Conservation (phyloP, 1,140 invertebrate species). For the Atta cephalotes region DNA sequence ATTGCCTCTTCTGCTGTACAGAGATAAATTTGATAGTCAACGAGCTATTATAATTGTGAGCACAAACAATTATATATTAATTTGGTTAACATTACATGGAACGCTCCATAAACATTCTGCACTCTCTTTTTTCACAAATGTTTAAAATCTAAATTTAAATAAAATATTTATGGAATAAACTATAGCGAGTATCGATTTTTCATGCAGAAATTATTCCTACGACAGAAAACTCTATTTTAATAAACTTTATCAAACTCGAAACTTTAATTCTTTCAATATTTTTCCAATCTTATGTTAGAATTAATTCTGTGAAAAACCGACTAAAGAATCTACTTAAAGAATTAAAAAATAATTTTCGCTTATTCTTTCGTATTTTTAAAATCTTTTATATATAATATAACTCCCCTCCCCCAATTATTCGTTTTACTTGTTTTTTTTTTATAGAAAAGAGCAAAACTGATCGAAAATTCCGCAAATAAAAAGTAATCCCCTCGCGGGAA, state of each 20-base stretch:
- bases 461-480: background rate
- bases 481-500: background rate
- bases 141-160: background rate
- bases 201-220: background rate
- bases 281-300: background rate
- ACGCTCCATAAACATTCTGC: background rate
- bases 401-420: background rate
- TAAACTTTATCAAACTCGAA: background rate
- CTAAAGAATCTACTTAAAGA: background rate
- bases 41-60: background rate
- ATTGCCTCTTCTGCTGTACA: background rate
- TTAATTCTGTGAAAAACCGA: background rate
- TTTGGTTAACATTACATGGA: background rate
- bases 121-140: background rate
- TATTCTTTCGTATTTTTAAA: background rate
- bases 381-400: background rate
- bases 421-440: background rate
- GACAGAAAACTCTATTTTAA: background rate
- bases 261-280: background rate
- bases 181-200: too few species aligned
- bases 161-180: too few species aligned
- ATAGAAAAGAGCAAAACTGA: background rate
- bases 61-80: background rate
- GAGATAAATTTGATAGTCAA: conserved; percentile 29
- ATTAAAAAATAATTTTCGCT: background rate